Conservation (phyloP, 2,888 invertebrate genomes). For the Drosophila recens region DNA sequence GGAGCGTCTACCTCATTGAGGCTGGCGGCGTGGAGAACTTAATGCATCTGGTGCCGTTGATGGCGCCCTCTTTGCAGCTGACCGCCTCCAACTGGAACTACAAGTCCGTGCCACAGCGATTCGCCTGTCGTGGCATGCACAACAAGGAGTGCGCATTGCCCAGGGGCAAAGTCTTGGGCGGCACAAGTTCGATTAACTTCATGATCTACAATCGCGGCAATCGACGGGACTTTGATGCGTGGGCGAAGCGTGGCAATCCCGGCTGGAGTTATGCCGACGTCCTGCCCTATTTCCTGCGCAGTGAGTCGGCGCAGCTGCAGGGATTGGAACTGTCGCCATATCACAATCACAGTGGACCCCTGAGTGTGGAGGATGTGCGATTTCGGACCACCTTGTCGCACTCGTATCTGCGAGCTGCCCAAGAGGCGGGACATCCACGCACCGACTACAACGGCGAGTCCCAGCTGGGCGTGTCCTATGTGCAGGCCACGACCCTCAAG, state of each 20-base stretch:
- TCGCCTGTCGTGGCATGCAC: conserved; percentile 86
- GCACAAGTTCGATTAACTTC: conserved; percentile 88
- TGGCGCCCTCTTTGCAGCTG: conserved; percentile 81
- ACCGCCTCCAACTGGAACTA: conserved; percentile 90
- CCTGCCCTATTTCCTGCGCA: conserved; percentile 87
- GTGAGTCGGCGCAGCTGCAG: conserved; percentile 85
- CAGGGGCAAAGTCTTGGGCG: conserved; percentile 87
- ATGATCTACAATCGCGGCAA: conserved; percentile 92
- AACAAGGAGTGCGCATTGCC: conserved; percentile 85
- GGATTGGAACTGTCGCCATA: conserved; percentile 86
- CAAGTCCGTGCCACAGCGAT: conserved; percentile 88
- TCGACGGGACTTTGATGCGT: conserved; percentile 89
- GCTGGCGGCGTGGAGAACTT: conserved; percentile 86
- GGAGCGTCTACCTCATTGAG: conserved; percentile 86
- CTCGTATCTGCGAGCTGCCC: conserved; percentile 88
- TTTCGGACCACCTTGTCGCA: conserved; percentile 86
- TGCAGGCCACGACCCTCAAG: conserved; percentile 87
- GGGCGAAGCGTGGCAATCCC: conserved; percentile 89
- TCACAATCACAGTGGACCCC: conserved; percentile 88
- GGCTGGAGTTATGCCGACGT: conserved; percentile 91
- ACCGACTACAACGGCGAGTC: conserved; percentile 90
- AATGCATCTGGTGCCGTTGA: conserved; percentile 79
- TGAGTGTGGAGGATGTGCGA: conserved; percentile 88
- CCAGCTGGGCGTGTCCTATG: conserved; percentile 88
- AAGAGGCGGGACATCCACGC: conserved; percentile 88